Evolutionary conservation across 2,888 invertebrate genomes (phyloP), one percentile per base, ranked within the genome.

Genomic region (Hydrotaea diabolus): DNA sequence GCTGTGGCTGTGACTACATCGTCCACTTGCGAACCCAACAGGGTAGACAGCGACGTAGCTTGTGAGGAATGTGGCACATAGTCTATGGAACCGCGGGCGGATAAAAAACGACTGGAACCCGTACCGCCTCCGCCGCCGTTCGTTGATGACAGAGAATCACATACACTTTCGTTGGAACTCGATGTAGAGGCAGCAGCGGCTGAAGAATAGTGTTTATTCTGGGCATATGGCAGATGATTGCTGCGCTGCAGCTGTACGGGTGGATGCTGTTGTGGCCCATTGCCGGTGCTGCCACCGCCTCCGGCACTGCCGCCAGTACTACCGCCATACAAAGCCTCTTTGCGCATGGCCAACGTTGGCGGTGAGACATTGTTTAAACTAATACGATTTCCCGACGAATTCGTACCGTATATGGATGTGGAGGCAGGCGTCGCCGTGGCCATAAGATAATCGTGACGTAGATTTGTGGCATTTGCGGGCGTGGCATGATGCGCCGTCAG

Each of bases 161-260:
- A 96, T 69, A 97, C 95, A 0, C 97, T 97, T 93, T 97, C 97
- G 88, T 95, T 96, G 21, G 97, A 97, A 93, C 97, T 97, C 92
- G 97, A 96, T 19, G 96, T 96, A 83, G 94, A 94, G 23, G 91
- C 91, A 36, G 92, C 91, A 36, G 89, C 89, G 71, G 91, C 90
- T 13, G 92, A 89, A 0, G 91, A 89, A 86, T 92, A 92, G 21
- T 92, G 92, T 77, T 92, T 92, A 1, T 88, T 87, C 85, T 91
- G 91, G 21, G 90, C 89, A 82, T 91, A 92, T 66, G 88, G 88
- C 83, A 90, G 88, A 81, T 90, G 91, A 80, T 82, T 85, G 64
- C 90, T 87, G 55, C 90, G 90, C 77, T 90, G 90, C 78, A 89
- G 89, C 82, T 91, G 91, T 49, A 89, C 89, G 23, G 89, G 89